Evolutionary conservation across 1,140 invertebrate species (phyloP), one percentile per base, ranked within the genome.

Genomic region (Tetramorium alpestre): DNA sequence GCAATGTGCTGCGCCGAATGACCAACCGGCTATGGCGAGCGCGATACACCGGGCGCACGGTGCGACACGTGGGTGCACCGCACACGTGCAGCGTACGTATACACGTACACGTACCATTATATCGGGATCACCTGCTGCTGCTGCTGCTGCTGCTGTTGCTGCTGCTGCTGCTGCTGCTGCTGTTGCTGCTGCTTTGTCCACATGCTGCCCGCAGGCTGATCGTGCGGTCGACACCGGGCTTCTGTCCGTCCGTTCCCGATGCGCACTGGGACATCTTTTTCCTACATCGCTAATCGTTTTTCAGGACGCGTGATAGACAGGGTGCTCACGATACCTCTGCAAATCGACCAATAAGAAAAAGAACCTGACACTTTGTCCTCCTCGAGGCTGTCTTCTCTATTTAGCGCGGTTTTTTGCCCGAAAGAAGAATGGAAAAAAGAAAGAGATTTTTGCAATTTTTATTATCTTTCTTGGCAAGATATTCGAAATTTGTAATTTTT

Each of bases 121-220:
- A 90, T 88, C 77, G 86, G 82, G 69, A 90, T 93, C 93, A 93
- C 92, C 93, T 93, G 92, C 93, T 91, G 88, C 41, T 69, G 69
- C 41, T 93, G 92, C 92, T 88, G 89, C 25, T 69, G 69, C 78
- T 85, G 64, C 10, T 78, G 51, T 22, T 93, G 92, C 38, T 93
- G 92, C 92, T 91, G 87, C 25, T 81, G 56, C 80, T 86, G 89
- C 25, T 69, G 69, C 51, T 85, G 33, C 16, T 78, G 65, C 38
- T 93, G 92, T 25, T 93, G 92, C 93, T 91, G 87, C 25, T 81
- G 56, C 80, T 86, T 85, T 87, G 86, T 89, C 87, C 92, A 93
- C 89, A 92, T 93, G 90, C 90, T 88, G 88, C 90, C 92, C 86
- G 92, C 92, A 92, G 92, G 92, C 92, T 90, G 87, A 89, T 91